Evolutionary conservation across 1,140 invertebrate species (phyloP).

Genomic region (Drusus annulatus): DNA sequence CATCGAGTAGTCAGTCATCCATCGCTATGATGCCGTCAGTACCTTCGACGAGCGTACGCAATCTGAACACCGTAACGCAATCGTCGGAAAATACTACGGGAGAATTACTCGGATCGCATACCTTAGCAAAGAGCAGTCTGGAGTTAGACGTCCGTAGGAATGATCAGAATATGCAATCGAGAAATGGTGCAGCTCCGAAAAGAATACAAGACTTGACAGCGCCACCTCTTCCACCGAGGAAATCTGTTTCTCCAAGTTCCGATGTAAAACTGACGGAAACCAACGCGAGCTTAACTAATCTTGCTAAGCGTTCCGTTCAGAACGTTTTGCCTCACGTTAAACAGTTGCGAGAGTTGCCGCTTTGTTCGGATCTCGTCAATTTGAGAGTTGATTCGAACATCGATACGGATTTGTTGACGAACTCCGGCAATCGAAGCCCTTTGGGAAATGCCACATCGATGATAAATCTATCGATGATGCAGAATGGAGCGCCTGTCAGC

Average conservation of each 20-base stretch:
- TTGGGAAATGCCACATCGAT: slow-evolving; percentile 55
- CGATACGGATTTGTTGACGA: slow-evolving; percentile 29
- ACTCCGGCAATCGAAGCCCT: slow-evolving; percentile 53
- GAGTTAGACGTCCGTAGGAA: slow-evolving; percentile 29
- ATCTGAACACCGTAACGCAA: slow-evolving; percentile 50
- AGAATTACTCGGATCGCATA: slow-evolving; percentile 45
- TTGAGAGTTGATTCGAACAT: slow-evolving; percentile 1
- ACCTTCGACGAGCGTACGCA: slow-evolving; percentile 50
- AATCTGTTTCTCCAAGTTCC: slow-evolving; percentile 65
- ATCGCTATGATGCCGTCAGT: slow-evolving; percentile 27
- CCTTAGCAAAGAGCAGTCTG: slow-evolving; percentile 16
- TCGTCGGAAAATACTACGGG: slow-evolving; percentile 65
- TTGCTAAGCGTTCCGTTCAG: background rate
- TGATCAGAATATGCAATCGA: slow-evolving; percentile 30
- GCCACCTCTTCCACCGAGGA: slow-evolving; percentile 67
- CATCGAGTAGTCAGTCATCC: slow-evolving; percentile 19
- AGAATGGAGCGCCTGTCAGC: slow-evolving; percentile 28
- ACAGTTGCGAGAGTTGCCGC: slow-evolving; percentile 24
- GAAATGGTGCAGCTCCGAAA: slow-evolving; percentile 57
- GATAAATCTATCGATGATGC: slow-evolving; percentile 52
- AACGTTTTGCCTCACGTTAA: slow-evolving; percentile 3
- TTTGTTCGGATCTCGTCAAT: slow-evolving; percentile 1
- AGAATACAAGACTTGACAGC: slow-evolving; percentile 64
- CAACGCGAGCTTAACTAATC: slow-evolving; percentile 15
- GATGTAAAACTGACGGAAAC: slow-evolving; percentile 38